Evolutionary conservation across 2,888 invertebrate species (phyloP).

Genomic region (Micoletzkya japonica): DNA sequence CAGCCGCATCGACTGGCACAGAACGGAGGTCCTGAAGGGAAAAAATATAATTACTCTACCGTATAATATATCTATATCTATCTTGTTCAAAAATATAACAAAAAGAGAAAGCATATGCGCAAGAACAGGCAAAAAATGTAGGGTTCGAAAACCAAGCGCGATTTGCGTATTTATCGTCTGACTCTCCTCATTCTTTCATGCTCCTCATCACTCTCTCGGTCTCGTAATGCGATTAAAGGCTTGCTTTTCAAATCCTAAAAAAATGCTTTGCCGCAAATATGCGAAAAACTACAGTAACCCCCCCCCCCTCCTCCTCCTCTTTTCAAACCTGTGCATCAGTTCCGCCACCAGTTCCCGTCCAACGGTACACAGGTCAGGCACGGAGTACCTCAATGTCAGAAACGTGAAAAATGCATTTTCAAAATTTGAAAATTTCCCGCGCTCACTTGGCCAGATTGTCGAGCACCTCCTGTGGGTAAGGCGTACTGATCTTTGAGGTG

Average conservation of each 20-base stretch:
- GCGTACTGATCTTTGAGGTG: constrained; percentile 14
- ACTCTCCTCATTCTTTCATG: too few species aligned
- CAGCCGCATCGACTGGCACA: too few species aligned
- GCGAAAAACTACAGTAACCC: neutral
- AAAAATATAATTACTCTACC: too few species aligned
- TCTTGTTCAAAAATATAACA: too few species aligned
- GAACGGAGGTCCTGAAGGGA: too few species aligned
- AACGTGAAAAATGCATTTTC: neutral
- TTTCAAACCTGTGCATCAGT: constrained; percentile 34
- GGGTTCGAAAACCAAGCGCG: too few species aligned
- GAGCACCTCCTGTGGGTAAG: constrained; percentile 31
- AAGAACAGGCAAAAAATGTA: too few species aligned
- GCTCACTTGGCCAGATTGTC: constrained; percentile 32
- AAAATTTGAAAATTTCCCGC: neutral
- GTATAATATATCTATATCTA: too few species aligned
- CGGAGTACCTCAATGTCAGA: constrained; percentile 21
- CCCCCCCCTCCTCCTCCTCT: neutral
- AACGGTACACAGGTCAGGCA: constrained; percentile 35
- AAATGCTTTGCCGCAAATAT: neutral
- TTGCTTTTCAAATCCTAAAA: neutral
- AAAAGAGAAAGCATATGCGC: too few species aligned
- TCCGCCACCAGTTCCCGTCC: constrained; percentile 42
- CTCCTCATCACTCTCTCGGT: too few species aligned
- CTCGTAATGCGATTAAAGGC: neutral
- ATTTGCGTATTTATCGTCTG: too few species aligned